phyloP scores from a whole-genome alignment of 2,797 vertebrate species.

The Otolemur crassicaudatus region DNA sequence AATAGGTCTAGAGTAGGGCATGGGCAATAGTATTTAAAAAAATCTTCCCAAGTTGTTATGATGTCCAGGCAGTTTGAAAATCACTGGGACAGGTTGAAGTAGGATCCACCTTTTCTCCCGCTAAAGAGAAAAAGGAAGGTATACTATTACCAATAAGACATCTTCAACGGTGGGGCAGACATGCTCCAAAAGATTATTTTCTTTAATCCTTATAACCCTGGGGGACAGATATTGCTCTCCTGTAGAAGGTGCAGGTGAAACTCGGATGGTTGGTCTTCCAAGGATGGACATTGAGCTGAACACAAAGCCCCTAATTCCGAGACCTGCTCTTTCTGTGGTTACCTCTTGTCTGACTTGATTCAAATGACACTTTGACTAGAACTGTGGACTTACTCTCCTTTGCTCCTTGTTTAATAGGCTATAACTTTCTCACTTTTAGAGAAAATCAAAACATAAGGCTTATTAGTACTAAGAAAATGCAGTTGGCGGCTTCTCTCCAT shows the following conservation, averaged over 20 bases:
- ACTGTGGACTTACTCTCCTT: neutral
- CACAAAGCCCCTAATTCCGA: neutral
- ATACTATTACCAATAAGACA: neutral
- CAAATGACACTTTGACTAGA: neutral
- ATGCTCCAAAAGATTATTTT: neutral
- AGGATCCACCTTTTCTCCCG: neutral
- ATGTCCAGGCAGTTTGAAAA: neutral
- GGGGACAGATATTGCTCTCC: neutral
- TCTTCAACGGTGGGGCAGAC: neutral
- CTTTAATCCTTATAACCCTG: neutral
- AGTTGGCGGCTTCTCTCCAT: neutral
- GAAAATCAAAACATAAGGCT: neutral
- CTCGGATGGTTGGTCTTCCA: neutral
- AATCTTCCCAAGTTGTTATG: neutral
- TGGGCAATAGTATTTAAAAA: neutral
- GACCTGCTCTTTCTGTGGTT: rapidly evolving
- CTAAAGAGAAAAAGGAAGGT: neutral
- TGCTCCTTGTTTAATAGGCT: neutral
- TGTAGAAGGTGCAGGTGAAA: neutral
- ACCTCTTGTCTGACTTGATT: neutral
- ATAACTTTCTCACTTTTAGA: neutral
- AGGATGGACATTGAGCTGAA: neutral
- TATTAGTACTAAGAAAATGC: neutral
- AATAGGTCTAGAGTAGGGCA: neutral
- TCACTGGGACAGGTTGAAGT: neutral